Conservation (phyloP, 2,888 invertebrate species). For the Resseliella maxima region DNA sequence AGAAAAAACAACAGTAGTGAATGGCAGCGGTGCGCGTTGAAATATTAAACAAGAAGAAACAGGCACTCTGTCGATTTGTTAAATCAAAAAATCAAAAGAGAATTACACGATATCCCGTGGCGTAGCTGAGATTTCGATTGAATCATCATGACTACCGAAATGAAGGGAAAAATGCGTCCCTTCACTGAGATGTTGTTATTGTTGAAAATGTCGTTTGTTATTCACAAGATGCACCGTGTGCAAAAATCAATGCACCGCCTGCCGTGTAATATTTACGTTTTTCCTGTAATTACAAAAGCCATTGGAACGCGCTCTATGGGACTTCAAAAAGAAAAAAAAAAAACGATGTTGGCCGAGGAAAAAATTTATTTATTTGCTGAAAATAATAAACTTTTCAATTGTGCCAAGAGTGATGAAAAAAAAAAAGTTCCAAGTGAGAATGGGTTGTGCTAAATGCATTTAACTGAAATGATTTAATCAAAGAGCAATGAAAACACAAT, state of each 20-base stretch:
- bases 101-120: slow-evolving; percentile 54
- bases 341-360: too few species aligned
- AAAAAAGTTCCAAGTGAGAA: background rate
- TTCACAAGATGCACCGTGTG: slow-evolving; percentile 9
- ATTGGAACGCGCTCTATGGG: slow-evolving; percentile 28
- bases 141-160: background rate
- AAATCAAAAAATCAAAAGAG: slow-evolving; percentile 55
- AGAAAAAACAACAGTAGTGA: background rate
- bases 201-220: slow-evolving; percentile 13
- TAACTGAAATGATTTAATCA: slow-evolving; percentile 53
- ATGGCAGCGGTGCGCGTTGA: slow-evolving; percentile 15
- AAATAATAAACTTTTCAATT: slow-evolving; percentile 32
- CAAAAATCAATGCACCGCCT: slow-evolving; percentile 54
- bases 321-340: background rate
- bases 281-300: slow-evolving; percentile 26
- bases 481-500: slow-evolving; percentile 16
- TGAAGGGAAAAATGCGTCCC: background rate
- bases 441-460: slow-evolving; percentile 41
- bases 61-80: slow-evolving; percentile 52
- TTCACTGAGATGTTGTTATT: background rate
- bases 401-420: background rate
- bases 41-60: background rate
- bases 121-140: slow-evolving; percentile 44
- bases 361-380: background rate
- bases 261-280: slow-evolving; percentile 55